Conservation (phyloP, 2,797 vertebrate species). For the Pristis pectinata region DNA sequence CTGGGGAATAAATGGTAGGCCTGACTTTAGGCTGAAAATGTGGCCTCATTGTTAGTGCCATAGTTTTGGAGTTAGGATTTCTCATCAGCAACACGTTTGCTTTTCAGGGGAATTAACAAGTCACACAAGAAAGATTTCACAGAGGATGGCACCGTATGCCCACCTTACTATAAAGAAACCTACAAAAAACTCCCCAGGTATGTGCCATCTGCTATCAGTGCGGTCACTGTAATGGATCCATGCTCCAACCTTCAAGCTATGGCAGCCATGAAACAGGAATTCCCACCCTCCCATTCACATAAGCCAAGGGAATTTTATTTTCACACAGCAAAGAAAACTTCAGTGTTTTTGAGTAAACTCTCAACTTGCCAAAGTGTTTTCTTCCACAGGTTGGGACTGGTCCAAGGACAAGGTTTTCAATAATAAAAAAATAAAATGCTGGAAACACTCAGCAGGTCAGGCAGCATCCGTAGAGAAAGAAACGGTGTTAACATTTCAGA, state of each 20-base stretch:
- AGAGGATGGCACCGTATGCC: not conserved
- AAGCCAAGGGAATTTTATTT: too few relatives aligned
- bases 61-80: not conserved
- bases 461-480: too few relatives aligned
- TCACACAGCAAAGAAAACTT: not conserved
- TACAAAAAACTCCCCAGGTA: not conserved
- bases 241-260: too few relatives aligned
- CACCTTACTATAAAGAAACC: constrained; percentile 25
- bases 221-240: too few relatives aligned
- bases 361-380: not conserved
- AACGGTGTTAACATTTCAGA: too few relatives aligned
- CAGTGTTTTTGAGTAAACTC: not conserved
- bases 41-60: not conserved
- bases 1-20: not conserved
- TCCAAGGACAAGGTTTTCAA: not conserved
- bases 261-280: not conserved
- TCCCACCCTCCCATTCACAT: not conserved
- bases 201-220: not conserved
- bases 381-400: not conserved
- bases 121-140: not conserved
- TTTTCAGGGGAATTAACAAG: not conserved
- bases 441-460: too few relatives aligned
- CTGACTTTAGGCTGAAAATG: not conserved
- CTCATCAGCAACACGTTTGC: not conserved
- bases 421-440: too few relatives aligned